Percentiles rank a stretch among this genome's conserved stretches.
Evolutionary conservation across 2,888 invertebrate genomes (phyloP).

Genomic region (Cheilosia pagana): DNA sequence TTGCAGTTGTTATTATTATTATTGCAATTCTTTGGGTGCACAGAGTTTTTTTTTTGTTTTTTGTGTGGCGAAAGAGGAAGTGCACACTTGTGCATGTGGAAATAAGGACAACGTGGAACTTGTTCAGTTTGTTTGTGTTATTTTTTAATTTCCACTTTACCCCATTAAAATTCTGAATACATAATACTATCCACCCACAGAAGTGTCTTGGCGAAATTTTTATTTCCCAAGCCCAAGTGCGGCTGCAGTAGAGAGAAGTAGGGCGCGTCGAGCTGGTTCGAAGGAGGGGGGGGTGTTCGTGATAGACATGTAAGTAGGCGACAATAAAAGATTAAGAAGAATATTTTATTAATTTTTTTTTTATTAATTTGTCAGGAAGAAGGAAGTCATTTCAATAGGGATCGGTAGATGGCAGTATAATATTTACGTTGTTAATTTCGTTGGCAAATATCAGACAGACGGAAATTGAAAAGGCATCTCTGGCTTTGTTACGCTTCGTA

Average conservation of each 20-base stretch:
- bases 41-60: slow-evolving; percentile 1
- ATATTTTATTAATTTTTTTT: slow-evolving; percentile 23
- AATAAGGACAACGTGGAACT: slow-evolving; percentile 60
- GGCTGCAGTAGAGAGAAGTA: not conserved
- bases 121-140: slow-evolving; percentile 66
- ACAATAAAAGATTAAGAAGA: slow-evolving; percentile 51
- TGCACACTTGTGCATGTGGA: slow-evolving; percentile 60
- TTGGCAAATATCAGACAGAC: slow-evolving; percentile 3
- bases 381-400: slow-evolving; percentile 20
- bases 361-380: not conserved
- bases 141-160: slow-evolving; percentile 74
- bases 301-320: slow-evolving; percentile 40
- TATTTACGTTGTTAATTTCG: slow-evolving; percentile 52
- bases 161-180: slow-evolving; percentile 71
- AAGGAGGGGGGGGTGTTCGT: slow-evolving; percentile 6
- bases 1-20: slow-evolving; percentile 65
- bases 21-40: slow-evolving; percentile 52
- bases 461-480: slow-evolving; percentile 26
- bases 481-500: slow-evolving; percentile 8
- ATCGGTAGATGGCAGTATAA: slow-evolving; percentile 19
- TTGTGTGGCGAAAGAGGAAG: slow-evolving; percentile 16
- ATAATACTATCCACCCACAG: slow-evolving; percentile 53
- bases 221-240: slow-evolving; percentile 46
- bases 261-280: not conserved
- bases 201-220: slow-evolving; percentile 33